phyloP scores from a whole-genome alignment of 92 coral and sea anemone genomes.

The Umimayanthus chanpuru region DNA sequence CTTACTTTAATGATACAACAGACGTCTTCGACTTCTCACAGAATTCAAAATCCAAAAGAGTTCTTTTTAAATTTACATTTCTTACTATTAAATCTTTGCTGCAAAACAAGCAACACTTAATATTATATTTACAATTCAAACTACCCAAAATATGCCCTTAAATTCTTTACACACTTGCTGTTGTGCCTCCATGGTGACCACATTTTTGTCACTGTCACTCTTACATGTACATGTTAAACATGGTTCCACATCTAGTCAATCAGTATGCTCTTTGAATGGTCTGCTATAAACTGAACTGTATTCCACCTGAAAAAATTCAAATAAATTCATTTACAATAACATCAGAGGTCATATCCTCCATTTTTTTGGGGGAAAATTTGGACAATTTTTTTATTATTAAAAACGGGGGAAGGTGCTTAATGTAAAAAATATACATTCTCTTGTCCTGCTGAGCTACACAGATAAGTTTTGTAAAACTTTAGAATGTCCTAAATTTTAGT shows the following conservation, averaged over 20 bases:
- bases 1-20: no score
- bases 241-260: slow-evolving; percentile 38
- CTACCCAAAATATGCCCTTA: slow-evolving; percentile 35
- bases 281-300: slow-evolving; percentile 22
- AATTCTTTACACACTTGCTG: slow-evolving; percentile 35
- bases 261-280: slow-evolving; percentile 23
- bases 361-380: neutral
- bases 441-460: no score
- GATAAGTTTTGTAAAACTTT: no score
- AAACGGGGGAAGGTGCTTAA: no score
- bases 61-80: neutral
- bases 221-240: neutral
- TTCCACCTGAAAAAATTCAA: slow-evolving; percentile 25
- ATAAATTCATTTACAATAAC: neutral
- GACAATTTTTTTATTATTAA: no score
- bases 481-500: no score
- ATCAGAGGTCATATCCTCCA: neutral
- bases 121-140: slow-evolving; percentile 19
- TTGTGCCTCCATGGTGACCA: neutral
- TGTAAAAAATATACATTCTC: neutral
- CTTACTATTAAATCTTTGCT: neutral
- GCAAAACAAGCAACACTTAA: neutral
- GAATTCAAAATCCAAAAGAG: neutral
- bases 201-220: neutral
- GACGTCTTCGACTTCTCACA: neutral